phyloP scores from a whole-genome alignment of 2,888 invertebrate species.

The Diaprepes abbreviatus region DNA sequence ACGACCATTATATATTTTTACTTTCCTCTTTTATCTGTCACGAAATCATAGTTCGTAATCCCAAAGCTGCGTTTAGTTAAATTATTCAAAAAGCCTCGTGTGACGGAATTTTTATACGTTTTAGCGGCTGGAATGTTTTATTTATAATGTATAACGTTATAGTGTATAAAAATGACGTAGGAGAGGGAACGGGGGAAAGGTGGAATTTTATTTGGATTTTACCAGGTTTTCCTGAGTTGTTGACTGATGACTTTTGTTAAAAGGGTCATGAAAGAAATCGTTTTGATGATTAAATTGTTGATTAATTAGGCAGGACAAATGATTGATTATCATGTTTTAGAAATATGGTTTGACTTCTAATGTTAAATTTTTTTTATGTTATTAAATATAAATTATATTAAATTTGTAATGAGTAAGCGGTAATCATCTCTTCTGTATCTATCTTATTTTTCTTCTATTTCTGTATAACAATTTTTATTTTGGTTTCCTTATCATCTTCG shows the following conservation, averaged over 20 bases:
- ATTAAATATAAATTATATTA: too few relatives aligned
- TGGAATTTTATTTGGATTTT: background rate
- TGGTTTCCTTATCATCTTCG: too few relatives aligned
- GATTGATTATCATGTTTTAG: too few relatives aligned
- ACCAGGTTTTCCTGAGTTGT: background rate
- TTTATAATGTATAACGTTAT: slow-evolving; percentile 7
- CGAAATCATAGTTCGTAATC: slow-evolving; percentile 18
- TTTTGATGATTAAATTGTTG: too few relatives aligned
- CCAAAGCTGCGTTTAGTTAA: slow-evolving; percentile 18
- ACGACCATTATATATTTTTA: slow-evolving; percentile 14
- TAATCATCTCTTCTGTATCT: too few relatives aligned
- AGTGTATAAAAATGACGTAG: background rate
- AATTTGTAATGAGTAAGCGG: too few relatives aligned
- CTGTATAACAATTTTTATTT: too few relatives aligned
- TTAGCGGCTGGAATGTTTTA: background rate
- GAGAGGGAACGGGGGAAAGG: background rate
- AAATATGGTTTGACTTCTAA: too few relatives aligned
- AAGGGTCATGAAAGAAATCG: background rate
- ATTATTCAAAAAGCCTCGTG: slow-evolving; percentile 21
- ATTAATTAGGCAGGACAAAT: too few relatives aligned
- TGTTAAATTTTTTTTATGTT: too few relatives aligned
- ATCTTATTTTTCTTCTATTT: too few relatives aligned
- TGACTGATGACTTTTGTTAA: background rate
- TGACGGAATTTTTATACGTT: slow-evolving; percentile 16
- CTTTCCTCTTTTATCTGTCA: slow-evolving; percentile 25